Evolutionary conservation across 2,888 invertebrate species (phyloP).

Genomic region (Nycteola revayana): DNA sequence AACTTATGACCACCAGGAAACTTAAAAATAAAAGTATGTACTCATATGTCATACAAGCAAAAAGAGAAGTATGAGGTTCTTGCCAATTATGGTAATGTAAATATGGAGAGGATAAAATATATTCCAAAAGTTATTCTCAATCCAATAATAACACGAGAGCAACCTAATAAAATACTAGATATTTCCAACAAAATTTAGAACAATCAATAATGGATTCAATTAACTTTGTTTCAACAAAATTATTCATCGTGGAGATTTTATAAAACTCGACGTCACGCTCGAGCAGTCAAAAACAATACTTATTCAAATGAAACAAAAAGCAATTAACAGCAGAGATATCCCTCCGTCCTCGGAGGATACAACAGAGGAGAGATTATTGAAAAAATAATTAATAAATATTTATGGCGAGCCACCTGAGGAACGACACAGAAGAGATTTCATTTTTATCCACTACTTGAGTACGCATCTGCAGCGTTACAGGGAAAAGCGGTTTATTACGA

Average conservation of each 20-base stretch:
- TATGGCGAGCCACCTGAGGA: slow-evolving; percentile 79
- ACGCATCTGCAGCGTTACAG: slow-evolving; percentile 74
- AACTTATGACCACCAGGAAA: too few species aligned
- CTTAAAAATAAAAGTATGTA: too few species aligned
- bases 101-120: too few species aligned
- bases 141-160: slow-evolving; percentile 13
- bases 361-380: slow-evolving; percentile 78
- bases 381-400: slow-evolving; percentile 83
- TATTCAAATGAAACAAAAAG: slow-evolving; percentile 82
- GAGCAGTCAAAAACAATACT: slow-evolving; percentile 81
- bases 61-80: too few species aligned
- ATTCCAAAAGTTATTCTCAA: slow-evolving; percentile 9
- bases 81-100: too few species aligned
- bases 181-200: slow-evolving; percentile 26
- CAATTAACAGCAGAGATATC: slow-evolving; percentile 79
- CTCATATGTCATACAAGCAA: too few species aligned
- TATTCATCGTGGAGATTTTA: slow-evolving; percentile 74
- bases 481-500: slow-evolving; percentile 88
- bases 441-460: slow-evolving; percentile 72
- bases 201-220: slow-evolving; percentile 61
- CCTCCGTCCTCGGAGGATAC: slow-evolving; percentile 74
- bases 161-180: too few species aligned
- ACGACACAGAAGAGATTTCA: slow-evolving; percentile 60
- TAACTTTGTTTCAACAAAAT: slow-evolving; percentile 59
- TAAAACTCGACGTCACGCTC: slow-evolving; percentile 67